Base-by-base conservation (phyloP, 1,140 invertebrate genomes). In the Manduca sexta region DNA sequence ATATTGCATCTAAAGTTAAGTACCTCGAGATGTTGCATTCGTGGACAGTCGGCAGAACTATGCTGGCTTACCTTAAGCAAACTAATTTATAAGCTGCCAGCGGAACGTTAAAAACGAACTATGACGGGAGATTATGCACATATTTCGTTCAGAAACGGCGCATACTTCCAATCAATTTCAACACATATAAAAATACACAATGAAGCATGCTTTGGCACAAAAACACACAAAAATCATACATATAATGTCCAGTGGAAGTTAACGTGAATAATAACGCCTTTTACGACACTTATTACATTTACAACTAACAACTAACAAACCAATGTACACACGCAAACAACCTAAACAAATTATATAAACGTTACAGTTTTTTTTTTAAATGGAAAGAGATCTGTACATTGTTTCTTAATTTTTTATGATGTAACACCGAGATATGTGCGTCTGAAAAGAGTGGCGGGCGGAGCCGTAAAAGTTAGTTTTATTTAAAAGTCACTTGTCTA, bases 281-380 rank as follows among this genome's bases (percentile, higher is more conserved):
- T 51, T 38, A 59, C 21, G 21, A 26, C 21, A 26, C 21, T 26
- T 26, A 26, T 5, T 21, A 69, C 70, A 72, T 79, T 74, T 74
- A 78, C 74, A 80, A 79, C 69, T 75, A 81, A 34, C 52, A 60
- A 66, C 69, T 54, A 65, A 17, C 63, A 76, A 84, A 84, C 77
- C 68, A 78, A 81, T 82, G 80, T 80, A 83, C 78, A 84, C 74
- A 78, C 75, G 74, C 65, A 70, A 68, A 69, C 60, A 64, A 70
- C 33, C 31, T 45, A 59, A 59, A 52, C 34, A 42, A 52, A 30
- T 51, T 42, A 47, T 51, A 43, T 49, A 46, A 35, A 42, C 48
- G 45, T 58, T 17, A 29, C n/a, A n/a, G n/a, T n/a, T n/a, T n/a
- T 43, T 26, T 42, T 49, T 15, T 38, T 29, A 30, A 55, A 65